Evolutionary conservation across 2,888 invertebrate genomes (phyloP).

Genomic region (Melanchra persicariae): DNA sequence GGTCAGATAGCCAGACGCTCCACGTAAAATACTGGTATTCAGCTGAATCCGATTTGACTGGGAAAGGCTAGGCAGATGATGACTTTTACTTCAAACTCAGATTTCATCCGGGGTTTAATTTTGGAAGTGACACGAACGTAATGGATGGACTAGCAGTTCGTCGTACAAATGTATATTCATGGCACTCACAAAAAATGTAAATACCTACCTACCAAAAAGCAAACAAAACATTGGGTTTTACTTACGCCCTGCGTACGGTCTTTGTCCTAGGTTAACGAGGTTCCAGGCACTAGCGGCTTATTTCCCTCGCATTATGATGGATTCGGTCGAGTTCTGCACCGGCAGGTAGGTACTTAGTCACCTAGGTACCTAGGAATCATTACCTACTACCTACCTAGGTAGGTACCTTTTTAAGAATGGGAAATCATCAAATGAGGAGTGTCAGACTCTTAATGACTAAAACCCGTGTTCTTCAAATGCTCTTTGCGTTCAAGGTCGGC

Average conservation of each 20-base stretch:
- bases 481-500: too few relatives aligned
- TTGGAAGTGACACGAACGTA: neutral
- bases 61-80: too few relatives aligned
- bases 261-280: constrained; percentile 28
- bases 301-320: constrained; percentile 9
- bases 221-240: constrained; percentile 18
- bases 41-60: too few relatives aligned
- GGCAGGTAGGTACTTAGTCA: neutral
- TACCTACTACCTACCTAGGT: too few relatives aligned
- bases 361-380: too few relatives aligned
- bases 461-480: too few relatives aligned
- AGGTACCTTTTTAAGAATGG: too few relatives aligned
- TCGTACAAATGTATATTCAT: neutral
- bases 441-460: too few relatives aligned
- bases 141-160: neutral
- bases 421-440: too few relatives aligned
- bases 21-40: too few relatives aligned
- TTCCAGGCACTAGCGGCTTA: constrained; percentile 2
- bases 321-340: neutral
- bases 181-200: neutral
- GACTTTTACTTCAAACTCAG: too few relatives aligned
- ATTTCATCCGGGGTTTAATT: neutral
- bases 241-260: neutral
- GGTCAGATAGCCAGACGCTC: too few relatives aligned
- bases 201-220: neutral